These are phyloP conservation scores for Halichondria panicea DNA, from an alignment of 37 sponge, comb jelly and placozoan genomes.

Conservation along the genomic window DNA sequence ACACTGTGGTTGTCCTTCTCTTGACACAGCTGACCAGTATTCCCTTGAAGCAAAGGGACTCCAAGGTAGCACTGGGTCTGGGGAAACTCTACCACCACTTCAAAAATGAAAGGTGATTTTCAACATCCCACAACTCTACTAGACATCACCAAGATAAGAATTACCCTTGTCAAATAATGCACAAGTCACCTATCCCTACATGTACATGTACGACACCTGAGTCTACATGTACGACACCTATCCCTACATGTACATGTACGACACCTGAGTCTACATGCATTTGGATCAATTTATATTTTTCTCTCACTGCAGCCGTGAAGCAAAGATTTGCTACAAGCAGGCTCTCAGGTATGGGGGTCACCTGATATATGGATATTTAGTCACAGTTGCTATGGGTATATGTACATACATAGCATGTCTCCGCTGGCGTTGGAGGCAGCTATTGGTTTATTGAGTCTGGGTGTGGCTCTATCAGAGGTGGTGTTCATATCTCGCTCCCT, in stretches of 20 bases:
- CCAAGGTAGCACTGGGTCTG: constrained; percentile 20
- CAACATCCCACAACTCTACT: no score
- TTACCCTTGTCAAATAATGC: neutral
- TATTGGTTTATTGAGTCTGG: constrained; percentile 21
- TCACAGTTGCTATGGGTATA: no score
- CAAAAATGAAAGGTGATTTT: constrained; percentile 36
- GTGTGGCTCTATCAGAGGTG: constrained; percentile 20
- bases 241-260: neutral
- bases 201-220: constrained; percentile 9
- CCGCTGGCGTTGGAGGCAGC: constrained; percentile 43
- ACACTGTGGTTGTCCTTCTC: no score
- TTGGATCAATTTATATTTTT: no score
- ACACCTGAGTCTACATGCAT: no score
- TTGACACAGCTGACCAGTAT: constrained; percentile 12
- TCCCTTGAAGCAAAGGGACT: constrained; percentile 7
- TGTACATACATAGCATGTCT: constrained; percentile 12
- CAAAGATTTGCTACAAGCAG: constrained; percentile 35
- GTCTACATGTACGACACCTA: no score
- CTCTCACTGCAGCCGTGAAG: constrained; percentile 22
- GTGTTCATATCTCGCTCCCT: neutral
- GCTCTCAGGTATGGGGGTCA: constrained; percentile 16
- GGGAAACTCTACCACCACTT: constrained; percentile 35
- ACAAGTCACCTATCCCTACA: neutral
- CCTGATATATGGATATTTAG: no score
- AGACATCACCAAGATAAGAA: neutral